These are phyloP conservation scores for Catamblyrhynchus diadema DNA, from an alignment of 2,797 vertebrate species.

Conservation along the genomic window DNA sequence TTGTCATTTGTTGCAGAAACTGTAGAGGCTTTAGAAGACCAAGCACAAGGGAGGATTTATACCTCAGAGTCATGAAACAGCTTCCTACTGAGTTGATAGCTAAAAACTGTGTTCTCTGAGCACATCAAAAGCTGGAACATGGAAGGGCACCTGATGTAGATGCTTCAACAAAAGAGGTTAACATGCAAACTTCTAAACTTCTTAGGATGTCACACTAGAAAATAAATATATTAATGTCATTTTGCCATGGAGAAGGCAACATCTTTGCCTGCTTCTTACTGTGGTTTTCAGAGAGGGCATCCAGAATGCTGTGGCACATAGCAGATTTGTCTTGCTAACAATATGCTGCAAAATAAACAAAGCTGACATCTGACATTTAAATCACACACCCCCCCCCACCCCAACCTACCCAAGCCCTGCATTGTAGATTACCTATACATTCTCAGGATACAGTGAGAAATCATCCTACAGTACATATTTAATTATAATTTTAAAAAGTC, in stretches of 20 bases:
- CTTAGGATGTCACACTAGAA: slow-evolving; percentile 48
- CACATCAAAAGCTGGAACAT: neutral
- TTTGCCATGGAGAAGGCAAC: slow-evolving; percentile 32
- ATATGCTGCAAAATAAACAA: slow-evolving; percentile 65
- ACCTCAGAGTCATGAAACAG: neutral
- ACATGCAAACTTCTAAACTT: slow-evolving; percentile 13
- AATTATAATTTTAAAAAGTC: slow-evolving; percentile 70
- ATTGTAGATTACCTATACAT: slow-evolving; percentile 65
- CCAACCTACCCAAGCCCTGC: neutral
- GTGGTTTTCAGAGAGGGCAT: slow-evolving; percentile 32
- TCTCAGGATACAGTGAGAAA: slow-evolving; percentile 65
- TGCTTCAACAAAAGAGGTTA: slow-evolving; percentile 12
- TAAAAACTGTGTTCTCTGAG: neutral
- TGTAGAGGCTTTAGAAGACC: slow-evolving; percentile 6
- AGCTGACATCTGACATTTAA: slow-evolving; percentile 38
- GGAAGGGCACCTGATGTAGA: neutral
- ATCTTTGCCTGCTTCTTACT: slow-evolving; percentile 39
- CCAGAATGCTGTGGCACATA: slow-evolving; percentile 56
- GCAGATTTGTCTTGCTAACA: slow-evolving; percentile 58
- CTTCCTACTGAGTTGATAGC: neutral
- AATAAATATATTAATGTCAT: slow-evolving; percentile 11
- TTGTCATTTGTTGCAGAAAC: slow-evolving; percentile 4
- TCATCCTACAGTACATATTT: slow-evolving; percentile 70
- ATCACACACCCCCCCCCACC: neutral
- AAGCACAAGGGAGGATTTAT: slow-evolving; percentile 14